A percentile compares a stretch with the other conserved stretches of the same genome.
Evolutionary conservation across 2,888 invertebrate genomes (phyloP).

Genomic region (Drosophila maculinotata): DNA sequence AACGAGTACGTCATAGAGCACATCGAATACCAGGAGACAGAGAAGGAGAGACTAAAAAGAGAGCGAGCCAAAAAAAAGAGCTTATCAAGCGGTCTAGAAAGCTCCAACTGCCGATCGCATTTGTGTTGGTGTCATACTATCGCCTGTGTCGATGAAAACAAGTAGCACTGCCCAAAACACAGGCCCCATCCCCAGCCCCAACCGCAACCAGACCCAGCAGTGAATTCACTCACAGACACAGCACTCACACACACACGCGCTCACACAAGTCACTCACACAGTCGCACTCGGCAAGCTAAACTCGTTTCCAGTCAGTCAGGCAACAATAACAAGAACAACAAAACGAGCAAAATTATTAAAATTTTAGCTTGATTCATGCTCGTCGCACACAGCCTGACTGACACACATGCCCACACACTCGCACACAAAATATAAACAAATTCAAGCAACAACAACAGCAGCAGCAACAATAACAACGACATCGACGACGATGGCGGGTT

Average conservation of each 20-base stretch:
- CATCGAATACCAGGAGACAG: conserved; percentile 21
- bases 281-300: conserved; percentile 70
- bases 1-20: conserved; percentile 59
- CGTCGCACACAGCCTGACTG: conserved; percentile 41
- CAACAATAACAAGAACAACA: conserved; percentile 42
- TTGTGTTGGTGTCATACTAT: conserved; percentile 62
- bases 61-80: conserved; percentile 23
- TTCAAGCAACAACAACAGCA: conserved; percentile 48
- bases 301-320: conserved; percentile 61
- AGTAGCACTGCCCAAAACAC: conserved; percentile 63
- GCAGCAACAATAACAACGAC: conserved; percentile 40
- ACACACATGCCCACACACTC: conserved; percentile 20
- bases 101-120: conserved; percentile 35
- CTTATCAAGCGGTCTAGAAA: conserved; percentile 62
- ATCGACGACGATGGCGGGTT: conserved; percentile 74
- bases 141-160: conserved; percentile 62
- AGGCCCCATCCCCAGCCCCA: conserved; percentile 32
- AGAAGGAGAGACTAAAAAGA: conserved; percentile 3
- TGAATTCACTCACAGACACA: conserved; percentile 36
- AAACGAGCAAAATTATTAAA: conserved; percentile 72
- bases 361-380: conserved; percentile 75
- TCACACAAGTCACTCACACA: no score
- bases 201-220: conserved; percentile 26
- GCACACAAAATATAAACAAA: conserved; percentile 51
- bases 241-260: conserved; percentile 15